Evolutionary conservation across 2,797 vertebrate genomes (phyloP).

Genomic region (Choloepus didactylus): DNA sequence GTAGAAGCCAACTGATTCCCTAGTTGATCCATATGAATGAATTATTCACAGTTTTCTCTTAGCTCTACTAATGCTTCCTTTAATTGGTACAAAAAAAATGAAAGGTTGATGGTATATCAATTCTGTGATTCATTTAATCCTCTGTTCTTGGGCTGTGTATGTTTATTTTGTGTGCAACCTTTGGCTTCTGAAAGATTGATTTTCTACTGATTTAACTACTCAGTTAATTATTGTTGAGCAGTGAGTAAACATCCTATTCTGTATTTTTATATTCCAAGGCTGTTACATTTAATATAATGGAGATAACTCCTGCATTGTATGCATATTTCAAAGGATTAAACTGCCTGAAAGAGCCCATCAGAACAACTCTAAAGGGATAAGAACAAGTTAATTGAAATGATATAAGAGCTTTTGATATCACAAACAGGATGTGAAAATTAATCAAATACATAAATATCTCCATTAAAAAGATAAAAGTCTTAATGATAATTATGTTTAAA

Average conservation of each 20-base stretch:
- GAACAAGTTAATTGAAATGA: not conserved
- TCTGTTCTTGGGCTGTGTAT: not conserved
- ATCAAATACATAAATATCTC: not conserved
- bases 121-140: not conserved
- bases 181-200: not conserved
- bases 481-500: slow-evolving; percentile 46
- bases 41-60: not conserved
- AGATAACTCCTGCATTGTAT: not conserved
- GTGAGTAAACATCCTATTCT: slow-evolving; percentile 22
- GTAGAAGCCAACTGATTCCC: not conserved
- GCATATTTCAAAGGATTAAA: not conserved
- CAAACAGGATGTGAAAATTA: slow-evolving; percentile 8
- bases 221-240: slow-evolving; percentile 49
- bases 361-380: not conserved
- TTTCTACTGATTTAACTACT: not conserved
- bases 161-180: not conserved
- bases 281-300: not conserved
- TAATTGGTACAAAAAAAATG: not conserved
- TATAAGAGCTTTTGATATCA: not conserved
- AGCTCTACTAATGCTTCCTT: not conserved
- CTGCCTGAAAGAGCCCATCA: not conserved
- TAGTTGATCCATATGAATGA: not conserved
- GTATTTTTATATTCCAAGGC: not conserved
- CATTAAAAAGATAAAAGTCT: not conserved
- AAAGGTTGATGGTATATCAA: not conserved